Evolutionary conservation across 23 tunicate species (phyloP), one percentile per base, ranked within the genome.

Genomic region (Diplosoma virens): DNA sequence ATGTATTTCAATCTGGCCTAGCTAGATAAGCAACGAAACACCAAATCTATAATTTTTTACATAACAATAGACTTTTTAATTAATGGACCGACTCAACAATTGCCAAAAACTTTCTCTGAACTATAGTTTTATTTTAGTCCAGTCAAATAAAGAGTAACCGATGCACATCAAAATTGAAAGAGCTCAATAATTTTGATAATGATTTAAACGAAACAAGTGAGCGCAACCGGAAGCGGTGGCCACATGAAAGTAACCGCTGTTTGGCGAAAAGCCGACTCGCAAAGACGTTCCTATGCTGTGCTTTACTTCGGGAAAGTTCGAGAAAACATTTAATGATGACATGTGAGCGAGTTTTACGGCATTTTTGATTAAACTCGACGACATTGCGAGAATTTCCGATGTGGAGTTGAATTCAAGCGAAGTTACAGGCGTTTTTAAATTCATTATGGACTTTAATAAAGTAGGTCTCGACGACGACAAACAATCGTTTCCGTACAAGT

Each of bases 321-420:
- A 46, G 58, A 85, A 92, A 9, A 80, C 92, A 0, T 58, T 70
- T 41, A 75, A 27, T 11, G 87, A 81, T 3, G 81, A 59, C 5
- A 80, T 67, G 33, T 92, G 91, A 29, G 76, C 84, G 29, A 92
- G 67, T 53, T 85, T 92, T 1, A 92, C 64, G 0, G 84, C 97
- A 60, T 85, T 81, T 28, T 54, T 73, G 0, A 0, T 30, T 0
- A 34, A 32, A 31, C 70, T 67, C 1, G 97, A 85, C 1, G 91
- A 79, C 87, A 85, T 80, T 18, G 91, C 97, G 16, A 92, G 79
- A 25, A 92, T 92, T 76, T 92, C 97, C 5, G 85, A 82, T 14
- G 99, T 83, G 17, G 87, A 70, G 64, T 83, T 87, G 69, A 82
- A 94, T 24, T 66, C 30, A 35, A 87, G 66, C 17, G 71, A 23